These are phyloP conservation scores for Dicerorhinus sumatrensis DNA, from an alignment of 2,113 vertebrate species.

Conservation along the genomic window DNA sequence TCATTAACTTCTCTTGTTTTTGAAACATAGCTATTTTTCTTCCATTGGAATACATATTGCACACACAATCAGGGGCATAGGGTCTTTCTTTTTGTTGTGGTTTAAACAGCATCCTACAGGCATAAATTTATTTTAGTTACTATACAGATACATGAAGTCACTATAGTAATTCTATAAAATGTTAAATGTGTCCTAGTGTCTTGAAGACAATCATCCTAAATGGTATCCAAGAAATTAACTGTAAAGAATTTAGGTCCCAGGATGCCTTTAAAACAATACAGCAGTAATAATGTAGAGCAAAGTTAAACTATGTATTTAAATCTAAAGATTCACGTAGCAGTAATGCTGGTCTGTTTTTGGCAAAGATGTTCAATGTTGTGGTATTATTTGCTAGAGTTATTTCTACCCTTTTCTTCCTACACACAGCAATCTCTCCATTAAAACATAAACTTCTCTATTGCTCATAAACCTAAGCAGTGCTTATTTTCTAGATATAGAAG, in stretches of 20 bases:
- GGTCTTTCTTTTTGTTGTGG: constrained; percentile 58
- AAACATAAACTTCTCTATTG: constrained; percentile 36
- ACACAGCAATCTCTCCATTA: constrained; percentile 52
- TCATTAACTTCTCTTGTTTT: constrained; percentile 67
- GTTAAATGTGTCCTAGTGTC: constrained; percentile 58
- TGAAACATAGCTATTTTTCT: constrained; percentile 39
- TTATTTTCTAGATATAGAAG: constrained; percentile 62
- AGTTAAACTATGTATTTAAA: constrained; percentile 66
- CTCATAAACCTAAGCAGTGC: background rate
- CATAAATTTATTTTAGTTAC: constrained; percentile 61
- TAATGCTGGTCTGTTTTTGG: background rate
- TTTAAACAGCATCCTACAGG: constrained; percentile 61
- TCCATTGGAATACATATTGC: background rate
- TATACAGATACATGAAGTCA: constrained; percentile 55
- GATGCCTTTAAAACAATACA: constrained; percentile 60
- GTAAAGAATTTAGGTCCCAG: constrained; percentile 57
- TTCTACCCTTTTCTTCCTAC: constrained; percentile 56
- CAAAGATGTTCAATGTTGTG: background rate
- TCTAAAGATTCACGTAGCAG: constrained; percentile 17
- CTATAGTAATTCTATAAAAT: constrained; percentile 62
- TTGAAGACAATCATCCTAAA: constrained; percentile 53
- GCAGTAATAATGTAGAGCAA: constrained; percentile 35
- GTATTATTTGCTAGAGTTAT: constrained; percentile 61
- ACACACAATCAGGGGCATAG: constrained; percentile 11
- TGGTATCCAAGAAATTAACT: constrained; percentile 69